Evolutionary conservation across 2,888 invertebrate species (phyloP).

Genomic region (Fragum fragum): DNA sequence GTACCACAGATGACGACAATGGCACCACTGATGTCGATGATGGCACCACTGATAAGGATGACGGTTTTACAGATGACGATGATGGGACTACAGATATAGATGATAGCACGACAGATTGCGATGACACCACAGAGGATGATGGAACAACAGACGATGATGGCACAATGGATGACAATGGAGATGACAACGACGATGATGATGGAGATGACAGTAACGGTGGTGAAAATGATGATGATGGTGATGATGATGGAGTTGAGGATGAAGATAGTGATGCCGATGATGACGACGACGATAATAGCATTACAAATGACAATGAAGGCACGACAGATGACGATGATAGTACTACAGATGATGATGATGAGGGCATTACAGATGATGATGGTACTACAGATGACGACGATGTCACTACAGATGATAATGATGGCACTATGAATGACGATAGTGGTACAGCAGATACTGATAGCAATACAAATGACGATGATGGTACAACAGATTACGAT

Average conservation of each 20-base stretch:
- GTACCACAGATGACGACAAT: no score
- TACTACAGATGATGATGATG: neutral
- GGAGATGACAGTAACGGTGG: no score
- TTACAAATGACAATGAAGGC: neutral
- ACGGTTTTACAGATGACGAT: neutral
- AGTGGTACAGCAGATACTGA: no score
- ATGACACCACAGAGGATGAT: no score
- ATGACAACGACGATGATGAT: no score
- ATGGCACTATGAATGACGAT: no score
- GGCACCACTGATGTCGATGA: neutral
- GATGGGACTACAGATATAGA: neutral
- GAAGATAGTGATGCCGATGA: neutral
- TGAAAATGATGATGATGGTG: no score
- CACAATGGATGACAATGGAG: no score
- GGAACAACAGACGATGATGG: no score
- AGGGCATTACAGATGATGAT: neutral
- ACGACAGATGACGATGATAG: neutral
- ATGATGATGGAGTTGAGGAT: neutral
- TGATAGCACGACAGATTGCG: neutral
- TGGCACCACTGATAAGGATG: neutral
- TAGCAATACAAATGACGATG: neutral
- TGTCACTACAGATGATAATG: no score
- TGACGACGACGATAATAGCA: neutral
- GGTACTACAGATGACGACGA: neutral
- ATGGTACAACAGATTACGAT: neutral